These are phyloP conservation scores for Aeoliscus strigatus DNA, from an alignment of 2,797 vertebrate species.

Conservation along the genomic window DNA sequence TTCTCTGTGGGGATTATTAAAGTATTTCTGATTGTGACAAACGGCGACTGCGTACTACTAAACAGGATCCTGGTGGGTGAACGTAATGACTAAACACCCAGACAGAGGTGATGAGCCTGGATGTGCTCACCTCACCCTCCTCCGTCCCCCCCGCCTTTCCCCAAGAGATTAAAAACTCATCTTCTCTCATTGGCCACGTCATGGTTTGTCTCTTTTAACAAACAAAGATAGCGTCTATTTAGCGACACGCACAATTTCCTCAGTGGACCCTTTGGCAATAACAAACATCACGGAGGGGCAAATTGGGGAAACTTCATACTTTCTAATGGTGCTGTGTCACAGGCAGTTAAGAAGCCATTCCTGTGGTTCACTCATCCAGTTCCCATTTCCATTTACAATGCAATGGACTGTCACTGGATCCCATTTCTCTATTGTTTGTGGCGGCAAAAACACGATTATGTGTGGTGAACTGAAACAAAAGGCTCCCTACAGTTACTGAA, in stretches of 20 bases:
- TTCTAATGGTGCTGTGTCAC: slow-evolving; percentile 61
- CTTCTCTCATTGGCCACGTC: slow-evolving; percentile 55
- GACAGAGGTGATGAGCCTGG: slow-evolving; percentile 15
- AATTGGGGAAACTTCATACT: slow-evolving; percentile 56
- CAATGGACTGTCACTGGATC: slow-evolving; percentile 47
- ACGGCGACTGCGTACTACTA: too few relatives aligned
- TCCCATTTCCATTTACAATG: slow-evolving; percentile 53
- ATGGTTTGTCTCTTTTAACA: slow-evolving; percentile 34
- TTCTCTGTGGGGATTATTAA: too few relatives aligned
- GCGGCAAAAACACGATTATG: slow-evolving; percentile 35
- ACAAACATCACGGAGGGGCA: slow-evolving; percentile 50
- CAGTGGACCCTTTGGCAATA: slow-evolving; percentile 45
- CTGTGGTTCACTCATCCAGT: slow-evolving; percentile 44
- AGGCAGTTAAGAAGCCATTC: slow-evolving; percentile 60
- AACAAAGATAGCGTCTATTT: slow-evolving; percentile 52
- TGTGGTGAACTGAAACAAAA: slow-evolving; percentile 51
- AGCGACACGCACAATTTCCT: slow-evolving; percentile 55
- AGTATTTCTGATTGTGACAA: too few relatives aligned
- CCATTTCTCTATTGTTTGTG: slow-evolving; percentile 49
- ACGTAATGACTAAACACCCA: too few relatives aligned
- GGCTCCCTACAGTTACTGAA: slow-evolving; percentile 26
- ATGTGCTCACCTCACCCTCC: slow-evolving; percentile 18
- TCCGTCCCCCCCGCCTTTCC: slow-evolving; percentile 7
- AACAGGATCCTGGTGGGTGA: too few relatives aligned
- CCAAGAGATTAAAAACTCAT: slow-evolving; percentile 54